These are phyloP conservation scores for Melipona beecheii DNA, from an alignment of 2,888 invertebrate genomes.

Conservation along the genomic window DNA sequence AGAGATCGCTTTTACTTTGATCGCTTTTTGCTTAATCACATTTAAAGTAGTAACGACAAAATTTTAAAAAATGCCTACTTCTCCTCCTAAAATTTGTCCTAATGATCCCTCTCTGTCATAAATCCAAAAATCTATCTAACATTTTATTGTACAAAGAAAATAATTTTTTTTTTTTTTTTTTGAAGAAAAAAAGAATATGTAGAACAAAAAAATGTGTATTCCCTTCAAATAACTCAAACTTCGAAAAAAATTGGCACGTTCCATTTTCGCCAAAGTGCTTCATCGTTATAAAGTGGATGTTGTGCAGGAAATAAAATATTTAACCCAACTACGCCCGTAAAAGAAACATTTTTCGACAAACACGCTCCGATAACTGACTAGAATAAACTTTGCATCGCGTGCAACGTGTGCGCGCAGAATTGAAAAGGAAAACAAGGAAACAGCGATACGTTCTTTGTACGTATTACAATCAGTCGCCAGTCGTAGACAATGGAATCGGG, in stretches of 20 bases:
- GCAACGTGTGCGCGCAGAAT: constrained; percentile 9
- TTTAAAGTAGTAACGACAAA: background rate
- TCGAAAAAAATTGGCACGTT: background rate
- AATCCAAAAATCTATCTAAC: background rate
- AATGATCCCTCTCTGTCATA: background rate
- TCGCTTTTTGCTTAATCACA: too few relatives aligned
- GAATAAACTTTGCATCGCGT: constrained; percentile 16
- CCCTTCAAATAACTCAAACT: too few relatives aligned
- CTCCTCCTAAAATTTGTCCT: background rate
- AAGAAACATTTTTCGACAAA: constrained; percentile 1
- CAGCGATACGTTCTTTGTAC: constrained; percentile 10
- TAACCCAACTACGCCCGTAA: background rate
- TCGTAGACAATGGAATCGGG: constrained; percentile 35
- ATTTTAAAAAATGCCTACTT: background rate
- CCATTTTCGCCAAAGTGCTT: background rate
- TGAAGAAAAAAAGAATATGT: too few relatives aligned
- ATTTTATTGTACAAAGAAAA: background rate
- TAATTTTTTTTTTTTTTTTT: too few relatives aligned
- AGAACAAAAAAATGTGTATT: background rate
- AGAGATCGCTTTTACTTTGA: background rate
- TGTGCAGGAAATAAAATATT: constrained; percentile 3
- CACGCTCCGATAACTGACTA: constrained; percentile 10
- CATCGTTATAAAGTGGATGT: background rate
- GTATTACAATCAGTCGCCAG: too few relatives aligned
- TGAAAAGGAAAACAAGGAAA: constrained; percentile 16